Evolutionary conservation across 1,140 invertebrate genomes (phyloP).

Genomic region (Atta cephalotes): DNA sequence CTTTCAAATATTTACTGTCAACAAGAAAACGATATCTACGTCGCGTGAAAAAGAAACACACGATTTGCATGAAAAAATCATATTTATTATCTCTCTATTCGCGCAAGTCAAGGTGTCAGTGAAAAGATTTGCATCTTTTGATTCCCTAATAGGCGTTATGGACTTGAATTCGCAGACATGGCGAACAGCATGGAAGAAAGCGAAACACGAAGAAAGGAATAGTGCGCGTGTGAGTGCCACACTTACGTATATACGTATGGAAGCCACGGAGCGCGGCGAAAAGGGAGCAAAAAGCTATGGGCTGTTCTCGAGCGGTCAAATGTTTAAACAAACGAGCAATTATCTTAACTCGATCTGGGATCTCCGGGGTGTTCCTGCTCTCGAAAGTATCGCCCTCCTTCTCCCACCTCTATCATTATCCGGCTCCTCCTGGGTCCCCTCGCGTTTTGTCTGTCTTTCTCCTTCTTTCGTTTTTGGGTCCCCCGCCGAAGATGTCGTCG

Average conservation of each 20-base stretch:
- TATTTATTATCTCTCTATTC: conserved; percentile 3
- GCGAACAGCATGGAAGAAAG: conserved; percentile 22
- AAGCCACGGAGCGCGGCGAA: conserved; percentile 42
- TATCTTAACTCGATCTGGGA: conserved; percentile 85
- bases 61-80: neutral
- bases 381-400: conserved; percentile 63
- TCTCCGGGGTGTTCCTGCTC: conserved; percentile 79
- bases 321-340: conserved; percentile 86
- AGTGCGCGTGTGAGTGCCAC: conserved; percentile 1
- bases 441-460: conserved; percentile 40
- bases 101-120: conserved; percentile 5
- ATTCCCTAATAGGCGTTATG: conserved; percentile 17
- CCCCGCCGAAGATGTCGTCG: conserved; percentile 64
- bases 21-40: neutral
- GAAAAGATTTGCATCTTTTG: conserved; percentile 36
- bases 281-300: conserved; percentile 55
- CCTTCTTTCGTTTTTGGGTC: conserved; percentile 20
- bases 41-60: neutral
- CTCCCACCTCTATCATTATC: conserved; percentile 31
- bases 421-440: neutral
- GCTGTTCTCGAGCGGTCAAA: conserved; percentile 77
- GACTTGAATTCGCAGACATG: conserved; percentile 7
- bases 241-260: neutral
- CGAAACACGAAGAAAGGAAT: conserved; percentile 19
- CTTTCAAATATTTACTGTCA: neutral